A percentile compares a stretch with the other conserved stretches of the same genome.
phyloP scores from a whole-genome alignment of 2,888 invertebrate genomes.

The Thysanoteuthis rhombus region DNA sequence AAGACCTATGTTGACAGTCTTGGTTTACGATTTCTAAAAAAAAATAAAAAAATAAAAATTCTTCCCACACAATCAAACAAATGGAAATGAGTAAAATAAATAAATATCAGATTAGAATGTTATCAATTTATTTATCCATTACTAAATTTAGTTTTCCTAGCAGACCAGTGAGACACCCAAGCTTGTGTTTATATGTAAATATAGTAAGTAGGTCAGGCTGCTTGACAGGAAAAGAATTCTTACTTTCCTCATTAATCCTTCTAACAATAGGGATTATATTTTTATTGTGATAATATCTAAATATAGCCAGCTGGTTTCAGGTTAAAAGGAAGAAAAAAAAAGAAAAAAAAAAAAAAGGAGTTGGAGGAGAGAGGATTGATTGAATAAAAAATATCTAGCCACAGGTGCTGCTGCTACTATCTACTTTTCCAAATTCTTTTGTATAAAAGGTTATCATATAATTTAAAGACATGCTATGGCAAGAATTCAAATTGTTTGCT shows the following conservation, averaged over 20 bases:
- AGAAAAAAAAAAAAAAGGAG: no score
- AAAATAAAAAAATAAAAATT: no score
- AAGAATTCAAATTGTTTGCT: not conserved
- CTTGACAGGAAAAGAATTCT: not conserved
- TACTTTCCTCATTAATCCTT: not conserved
- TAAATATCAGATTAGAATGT: no score
- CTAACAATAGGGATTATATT: not conserved
- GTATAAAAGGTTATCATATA: not conserved
- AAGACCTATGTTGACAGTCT: no score
- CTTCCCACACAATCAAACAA: no score
- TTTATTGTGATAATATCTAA: not conserved
- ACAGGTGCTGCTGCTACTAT: not conserved
- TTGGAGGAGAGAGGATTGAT: not conserved
- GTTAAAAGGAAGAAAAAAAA: not conserved
- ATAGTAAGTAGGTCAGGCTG: no score
- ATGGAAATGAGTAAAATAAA: no score
- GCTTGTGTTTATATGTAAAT: no score
- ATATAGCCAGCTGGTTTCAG: not conserved
- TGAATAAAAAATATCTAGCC: not conserved
- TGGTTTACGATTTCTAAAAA: no score
- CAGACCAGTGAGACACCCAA: no score
- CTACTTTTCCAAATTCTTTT: not conserved
- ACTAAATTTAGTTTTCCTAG: no score
- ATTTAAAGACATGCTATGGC: not conserved
- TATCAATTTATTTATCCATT: no score